Evolutionary conservation across 2,113 vertebrate genomes (phyloP), one percentile per base, ranked within the genome.

Genomic region (Nesoenas mayeri): DNA sequence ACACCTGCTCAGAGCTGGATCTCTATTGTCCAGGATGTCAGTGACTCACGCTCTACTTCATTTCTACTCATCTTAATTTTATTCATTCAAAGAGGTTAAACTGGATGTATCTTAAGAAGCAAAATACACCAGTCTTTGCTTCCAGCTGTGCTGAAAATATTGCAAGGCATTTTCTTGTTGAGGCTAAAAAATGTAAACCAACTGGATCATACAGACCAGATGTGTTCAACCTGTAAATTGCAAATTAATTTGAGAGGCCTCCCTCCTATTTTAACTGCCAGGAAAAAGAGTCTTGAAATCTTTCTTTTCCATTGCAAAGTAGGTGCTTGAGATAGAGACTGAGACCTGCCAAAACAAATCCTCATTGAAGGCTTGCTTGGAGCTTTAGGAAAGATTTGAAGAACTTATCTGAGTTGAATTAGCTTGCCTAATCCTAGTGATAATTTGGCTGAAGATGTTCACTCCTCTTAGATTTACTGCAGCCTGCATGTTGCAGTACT

Each of bases 251-350:
- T 24, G 29, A 73, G 85, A 83, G 79, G 75, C 82, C 71, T 80
- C 56, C 38, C 79, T 94, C 48, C 47, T 83, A 1, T 62, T 88
- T 48, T 53, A 88, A 83, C 72, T 90, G 95, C 94, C 95, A 96
- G 91, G 80, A 95, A 95, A 95, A 87, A 71, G 51, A 61, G 26
- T 50, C 82, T 57, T 62, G 61, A 83, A 94, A 79, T 65, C 73
- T 86, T 90, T 88, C 56, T 91, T 95, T 94, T 95, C 93, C 90
- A 88, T 83, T 96, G 95, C 85, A 91, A 74, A 88, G 69, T 2
- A 31, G 82, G 20, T 80, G 70, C 44, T 17, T 58, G 79, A 88
- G 88, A 96, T 83, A 91, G 85, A 92, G 65, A 48, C 71, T 34
- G 62, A 94, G 67, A 78, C 21, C 48, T 90, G 93, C 88, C 93